These are phyloP conservation scores for Rhinichthys klamathensis DNA, from an alignment of 2,113 vertebrate species.

Conservation along the genomic window DNA sequence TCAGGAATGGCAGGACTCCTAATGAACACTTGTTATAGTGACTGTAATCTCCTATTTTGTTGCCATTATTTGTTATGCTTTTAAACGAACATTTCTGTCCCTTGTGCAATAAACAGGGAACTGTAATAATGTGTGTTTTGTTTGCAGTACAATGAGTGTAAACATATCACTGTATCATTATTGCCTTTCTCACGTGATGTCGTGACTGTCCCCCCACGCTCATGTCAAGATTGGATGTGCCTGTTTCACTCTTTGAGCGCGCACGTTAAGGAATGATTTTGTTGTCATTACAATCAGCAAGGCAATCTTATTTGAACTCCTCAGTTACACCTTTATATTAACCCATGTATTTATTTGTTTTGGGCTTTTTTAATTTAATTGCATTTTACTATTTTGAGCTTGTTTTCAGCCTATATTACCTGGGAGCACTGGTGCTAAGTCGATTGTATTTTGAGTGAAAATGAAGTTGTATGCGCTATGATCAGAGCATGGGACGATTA, in stretches of 20 bases:
- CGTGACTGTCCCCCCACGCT: constrained; percentile 53
- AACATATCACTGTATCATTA: constrained; percentile 61
- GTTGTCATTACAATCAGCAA: constrained; percentile 56
- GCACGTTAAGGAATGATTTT: constrained; percentile 58
- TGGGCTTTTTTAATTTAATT: constrained; percentile 65
- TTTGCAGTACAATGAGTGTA: constrained; percentile 59
- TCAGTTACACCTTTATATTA: constrained; percentile 56
- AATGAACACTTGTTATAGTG: constrained; percentile 59
- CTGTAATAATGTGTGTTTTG: constrained; percentile 56
- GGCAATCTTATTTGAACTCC: constrained; percentile 51
- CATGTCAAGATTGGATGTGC: constrained; percentile 50
- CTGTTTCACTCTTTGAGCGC: constrained; percentile 55
- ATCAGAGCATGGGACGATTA: constrained; percentile 69
- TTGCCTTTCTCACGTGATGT: constrained; percentile 61
- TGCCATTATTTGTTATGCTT: constrained; percentile 51
- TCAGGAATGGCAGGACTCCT: constrained; percentile 54
- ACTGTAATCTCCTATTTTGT: constrained; percentile 48
- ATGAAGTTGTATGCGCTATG: constrained; percentile 71
- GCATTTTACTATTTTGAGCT: constrained; percentile 61
- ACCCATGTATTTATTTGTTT: constrained; percentile 75
- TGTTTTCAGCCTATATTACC: constrained; percentile 55
- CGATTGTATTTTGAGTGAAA: constrained; percentile 67
- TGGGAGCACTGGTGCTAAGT: constrained; percentile 70
- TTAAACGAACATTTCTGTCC: constrained; percentile 45
- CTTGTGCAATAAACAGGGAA: constrained; percentile 59